These are phyloP conservation scores for Borostomias antarcticus DNA, from an alignment of 2,797 vertebrate genomes.

Conservation along the genomic window DNA sequence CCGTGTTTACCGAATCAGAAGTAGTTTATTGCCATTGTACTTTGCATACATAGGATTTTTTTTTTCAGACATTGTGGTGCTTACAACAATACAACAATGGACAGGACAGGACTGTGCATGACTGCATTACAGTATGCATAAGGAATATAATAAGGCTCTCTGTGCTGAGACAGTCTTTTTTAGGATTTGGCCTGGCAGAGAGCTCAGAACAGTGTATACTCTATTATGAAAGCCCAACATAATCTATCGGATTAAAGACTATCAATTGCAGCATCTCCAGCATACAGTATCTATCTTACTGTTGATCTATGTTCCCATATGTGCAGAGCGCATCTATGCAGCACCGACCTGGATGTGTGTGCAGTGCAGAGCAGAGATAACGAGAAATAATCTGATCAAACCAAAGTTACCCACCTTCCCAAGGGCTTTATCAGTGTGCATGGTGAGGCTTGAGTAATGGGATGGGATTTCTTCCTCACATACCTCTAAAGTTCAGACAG, in stretches of 20 bases:
- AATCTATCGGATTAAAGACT: no score
- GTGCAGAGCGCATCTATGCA: not conserved
- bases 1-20: not conserved
- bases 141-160: not conserved
- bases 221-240: not conserved
- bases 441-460: conserved; percentile 10
- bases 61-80: no score
- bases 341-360: not conserved
- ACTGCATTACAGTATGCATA: conserved; percentile 1
- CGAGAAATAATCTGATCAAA: not conserved
- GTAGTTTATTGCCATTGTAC: no score
- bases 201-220: not conserved
- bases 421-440: no score
- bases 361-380: not conserved
- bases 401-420: no score
- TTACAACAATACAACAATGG: no score
- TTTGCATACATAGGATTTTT: no score
- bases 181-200: not conserved
- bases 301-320: not conserved
- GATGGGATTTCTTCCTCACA: conserved; percentile 24
- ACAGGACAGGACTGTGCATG: no score
- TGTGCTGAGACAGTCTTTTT: not conserved
- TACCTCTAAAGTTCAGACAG: conserved; percentile 37
- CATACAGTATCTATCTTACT: not conserved
- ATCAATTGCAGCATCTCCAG: no score